Evolutionary conservation across 2,113 vertebrate genomes (phyloP).

Genomic region (Tyto alba): DNA sequence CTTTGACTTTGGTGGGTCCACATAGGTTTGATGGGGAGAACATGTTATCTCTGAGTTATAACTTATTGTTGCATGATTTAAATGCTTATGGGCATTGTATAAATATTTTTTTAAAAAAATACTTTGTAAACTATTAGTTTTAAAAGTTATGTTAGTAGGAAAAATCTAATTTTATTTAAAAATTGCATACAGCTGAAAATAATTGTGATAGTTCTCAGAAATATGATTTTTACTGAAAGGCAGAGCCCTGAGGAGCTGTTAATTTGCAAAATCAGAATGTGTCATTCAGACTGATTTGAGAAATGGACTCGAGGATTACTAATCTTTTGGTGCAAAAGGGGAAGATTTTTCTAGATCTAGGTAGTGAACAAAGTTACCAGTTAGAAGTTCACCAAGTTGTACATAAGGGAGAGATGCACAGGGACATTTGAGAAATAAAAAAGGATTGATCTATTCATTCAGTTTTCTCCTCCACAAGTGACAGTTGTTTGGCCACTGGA

Average conservation of each 20-base stretch:
- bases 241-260: background rate
- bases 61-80: background rate
- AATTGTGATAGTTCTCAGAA: background rate
- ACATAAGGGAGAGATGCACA: background rate
- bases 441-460: background rate
- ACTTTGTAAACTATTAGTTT: background rate
- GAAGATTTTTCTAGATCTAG: background rate
- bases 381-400: background rate
- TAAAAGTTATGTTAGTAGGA: background rate
- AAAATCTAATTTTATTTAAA: background rate
- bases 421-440: background rate
- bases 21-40: accelerated
- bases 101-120: background rate
- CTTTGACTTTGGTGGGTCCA: background rate
- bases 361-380: background rate
- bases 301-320: background rate
- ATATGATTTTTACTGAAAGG: background rate
- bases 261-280: background rate
- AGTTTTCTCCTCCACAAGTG: background rate
- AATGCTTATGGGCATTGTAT: background rate
- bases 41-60: background rate
- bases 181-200: background rate
- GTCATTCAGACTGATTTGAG: background rate
- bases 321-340: background rate
- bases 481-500: background rate